Evolutionary conservation across 2,113 vertebrate species (phyloP), one percentile per base, ranked within the genome.

Genomic region (Henicopernis longicauda): DNA sequence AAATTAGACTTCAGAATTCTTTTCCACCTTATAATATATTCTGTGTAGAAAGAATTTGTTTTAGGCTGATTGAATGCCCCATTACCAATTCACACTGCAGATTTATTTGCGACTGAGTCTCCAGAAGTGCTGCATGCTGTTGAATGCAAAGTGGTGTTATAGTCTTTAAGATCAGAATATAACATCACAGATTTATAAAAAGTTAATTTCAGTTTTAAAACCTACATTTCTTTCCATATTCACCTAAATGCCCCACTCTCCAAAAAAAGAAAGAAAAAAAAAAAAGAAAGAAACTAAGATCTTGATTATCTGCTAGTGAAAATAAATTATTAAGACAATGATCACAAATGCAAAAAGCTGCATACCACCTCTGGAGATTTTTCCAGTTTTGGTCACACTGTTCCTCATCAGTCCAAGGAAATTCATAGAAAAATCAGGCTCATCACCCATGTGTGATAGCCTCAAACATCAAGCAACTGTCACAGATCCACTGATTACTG

Each of bases 61-160:
- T 85, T 67, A 93, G 69, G 36, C 82, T 94, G 93, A 93, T 95
- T 96, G 86, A 91, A 95, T 82, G 73, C 32, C 69, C 86, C 71
- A 92, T 97, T 94, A 94, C 65, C 55, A 89, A 85, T 95, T 96
- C 82, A 85, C 32, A 65, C 12, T 72, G 65, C 36, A 81, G 45
- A 91, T 67, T 69, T 73, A 81, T 94, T 96, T 96, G 45, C 49
- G 94, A 84, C 11, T 36, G 71, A 85, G 34, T 74, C 70, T 94
- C 49, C n/a, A 87, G 79, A 92, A 89, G 29, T 66, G 44, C 72
- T 92, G 44, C 31, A 34, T 94, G 72, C 42, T 84, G n/a, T 65
- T 86, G 92, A 95, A 96, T 87, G 52, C 22, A 95, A 93, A 96
- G 50, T 42, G 6, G 13, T 89, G 11, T 83, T 52, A 55, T 2